A percentile compares a stretch with the other conserved stretches of the same genome.
Conservation (phyloP, 2,113 vertebrate genomes). For the Siniperca knerii region DNA sequence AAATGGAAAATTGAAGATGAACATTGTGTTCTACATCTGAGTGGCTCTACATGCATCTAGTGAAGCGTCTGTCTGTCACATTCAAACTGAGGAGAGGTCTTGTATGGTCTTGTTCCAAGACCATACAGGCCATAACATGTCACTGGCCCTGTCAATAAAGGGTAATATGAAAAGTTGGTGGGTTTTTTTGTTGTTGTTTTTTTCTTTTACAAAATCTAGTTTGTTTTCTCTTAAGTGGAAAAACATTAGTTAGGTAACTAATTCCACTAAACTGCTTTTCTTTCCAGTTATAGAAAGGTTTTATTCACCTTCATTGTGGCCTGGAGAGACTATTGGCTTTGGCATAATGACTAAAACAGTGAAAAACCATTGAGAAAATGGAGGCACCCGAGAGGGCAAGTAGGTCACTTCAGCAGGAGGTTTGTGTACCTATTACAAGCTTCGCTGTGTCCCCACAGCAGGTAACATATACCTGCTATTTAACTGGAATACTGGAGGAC, state of each 20-base stretch:
- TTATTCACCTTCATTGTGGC: conserved; percentile 20
- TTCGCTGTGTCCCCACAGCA: conserved; percentile 46
- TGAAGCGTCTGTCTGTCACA: conserved; percentile 50
- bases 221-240: neutral
- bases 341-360: conserved; percentile 38
- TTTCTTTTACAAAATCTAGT: neutral
- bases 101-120: neutral
- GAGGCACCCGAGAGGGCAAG: conserved; percentile 27
- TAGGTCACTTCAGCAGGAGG: conserved; percentile 42
- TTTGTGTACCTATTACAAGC: conserved; percentile 53
- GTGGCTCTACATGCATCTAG: conserved; percentile 29
- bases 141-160: conserved; percentile 1
- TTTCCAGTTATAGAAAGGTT: conserved; percentile 11
- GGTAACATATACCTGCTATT: conserved; percentile 46
- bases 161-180: neutral
- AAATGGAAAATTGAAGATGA: conserved; percentile 72
- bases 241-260: neutral
- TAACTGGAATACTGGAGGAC: conserved; percentile 43
- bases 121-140: neutral
- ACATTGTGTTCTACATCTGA: conserved; percentile 59
- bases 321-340: conserved; percentile 25
- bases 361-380: conserved; percentile 26
- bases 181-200: neutral
- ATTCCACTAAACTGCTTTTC: neutral
- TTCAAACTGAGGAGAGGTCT: conserved; percentile 10